Evolutionary conservation across 2,113 vertebrate genomes (phyloP).

Genomic region (Polypterus bichir): DNA sequence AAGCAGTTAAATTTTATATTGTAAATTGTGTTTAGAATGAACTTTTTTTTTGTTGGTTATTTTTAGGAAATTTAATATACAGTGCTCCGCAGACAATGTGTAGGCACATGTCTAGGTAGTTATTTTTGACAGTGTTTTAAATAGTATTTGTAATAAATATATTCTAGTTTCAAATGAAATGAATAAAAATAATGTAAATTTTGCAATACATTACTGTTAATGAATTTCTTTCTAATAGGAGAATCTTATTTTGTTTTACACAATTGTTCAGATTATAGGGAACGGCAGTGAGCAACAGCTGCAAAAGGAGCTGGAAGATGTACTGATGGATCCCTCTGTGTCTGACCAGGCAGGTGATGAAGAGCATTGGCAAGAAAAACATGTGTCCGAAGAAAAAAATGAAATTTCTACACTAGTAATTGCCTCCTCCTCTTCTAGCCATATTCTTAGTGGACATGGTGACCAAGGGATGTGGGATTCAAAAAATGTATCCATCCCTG

Average conservation of each 20-base stretch:
- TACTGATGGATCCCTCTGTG: slow-evolving; percentile 88
- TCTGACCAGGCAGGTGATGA: slow-evolving; percentile 50
- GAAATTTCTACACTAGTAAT: slow-evolving; percentile 45
- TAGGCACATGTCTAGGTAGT: no score
- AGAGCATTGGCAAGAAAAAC: slow-evolving; percentile 44
- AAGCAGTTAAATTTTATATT: no score
- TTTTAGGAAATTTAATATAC: no score
- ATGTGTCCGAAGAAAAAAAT: slow-evolving; percentile 48
- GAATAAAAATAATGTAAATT: not conserved
- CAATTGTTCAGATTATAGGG: slow-evolving; percentile 69
- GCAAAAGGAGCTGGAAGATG: slow-evolving; percentile 83
- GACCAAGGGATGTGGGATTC: not conserved
- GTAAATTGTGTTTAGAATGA: no score
- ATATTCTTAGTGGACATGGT: slow-evolving; percentile 20
- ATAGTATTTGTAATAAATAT: no score
- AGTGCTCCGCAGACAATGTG: no score
- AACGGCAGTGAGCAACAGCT: slow-evolving; percentile 97
- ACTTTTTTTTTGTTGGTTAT: no score
- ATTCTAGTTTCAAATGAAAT: not conserved
- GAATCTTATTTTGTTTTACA: not conserved
- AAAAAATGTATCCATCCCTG: slow-evolving; percentile 16
- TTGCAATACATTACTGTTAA: not conserved
- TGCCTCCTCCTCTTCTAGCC: slow-evolving; percentile 47
- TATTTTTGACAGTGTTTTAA: no score
- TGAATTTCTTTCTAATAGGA: not conserved